Conservation (phyloP, 2,888 invertebrate species). For the Meiosimyza decipiens region DNA sequence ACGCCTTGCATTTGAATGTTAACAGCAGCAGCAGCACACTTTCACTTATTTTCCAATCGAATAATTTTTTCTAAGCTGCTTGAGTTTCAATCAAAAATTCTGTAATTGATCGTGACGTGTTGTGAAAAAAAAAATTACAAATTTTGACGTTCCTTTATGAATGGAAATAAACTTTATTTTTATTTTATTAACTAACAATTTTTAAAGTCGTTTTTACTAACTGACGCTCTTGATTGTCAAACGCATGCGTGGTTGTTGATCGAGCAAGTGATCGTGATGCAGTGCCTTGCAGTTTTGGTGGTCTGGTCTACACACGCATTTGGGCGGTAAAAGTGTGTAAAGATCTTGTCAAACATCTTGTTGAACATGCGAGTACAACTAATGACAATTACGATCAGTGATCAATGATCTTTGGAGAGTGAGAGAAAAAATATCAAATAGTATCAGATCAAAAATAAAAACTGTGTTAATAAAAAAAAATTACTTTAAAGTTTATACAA, state of each 20-base stretch:
- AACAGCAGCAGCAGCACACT: neutral
- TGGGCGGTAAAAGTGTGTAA: neutral
- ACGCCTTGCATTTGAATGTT: neutral
- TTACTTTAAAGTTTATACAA: neutral
- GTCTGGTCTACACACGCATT: neutral
- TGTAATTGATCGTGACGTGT: neutral
- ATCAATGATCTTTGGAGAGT: neutral
- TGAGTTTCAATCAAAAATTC: neutral
- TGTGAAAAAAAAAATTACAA: too few relatives aligned
- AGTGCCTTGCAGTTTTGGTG: neutral
- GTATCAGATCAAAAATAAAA: neutral
- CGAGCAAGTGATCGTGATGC: neutral
- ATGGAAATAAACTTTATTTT: too few relatives aligned
- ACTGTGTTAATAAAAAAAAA: neutral
- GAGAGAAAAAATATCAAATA: too few relatives aligned
- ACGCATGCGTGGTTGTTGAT: constrained; percentile 10
- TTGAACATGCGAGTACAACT: neutral
- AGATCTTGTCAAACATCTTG: neutral
- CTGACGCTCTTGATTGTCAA: too few relatives aligned
- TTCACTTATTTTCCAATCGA: neutral
- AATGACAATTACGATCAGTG: neutral
- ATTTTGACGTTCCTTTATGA: too few relatives aligned
- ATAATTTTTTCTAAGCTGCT: constrained; percentile 1
- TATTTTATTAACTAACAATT: too few relatives aligned
- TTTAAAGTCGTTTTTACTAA: too few relatives aligned